Evolutionary conservation across 2,888 invertebrate genomes (phyloP), one percentile per base, ranked within the genome.

Genomic region (Melolontha melolontha): DNA sequence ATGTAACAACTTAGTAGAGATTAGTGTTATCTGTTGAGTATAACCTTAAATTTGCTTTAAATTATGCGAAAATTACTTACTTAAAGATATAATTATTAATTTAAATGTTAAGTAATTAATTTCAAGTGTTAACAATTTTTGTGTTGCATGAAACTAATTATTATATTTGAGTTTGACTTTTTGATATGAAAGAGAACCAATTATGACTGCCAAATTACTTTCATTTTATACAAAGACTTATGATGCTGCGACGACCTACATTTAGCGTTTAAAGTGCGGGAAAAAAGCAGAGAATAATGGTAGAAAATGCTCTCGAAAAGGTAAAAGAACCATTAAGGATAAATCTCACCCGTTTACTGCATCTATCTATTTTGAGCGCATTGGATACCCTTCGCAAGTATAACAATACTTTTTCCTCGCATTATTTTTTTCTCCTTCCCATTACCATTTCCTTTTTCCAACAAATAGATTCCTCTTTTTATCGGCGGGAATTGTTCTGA

Each of bases 281-380:
- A 59, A 59, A 59, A 44, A 44, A 59, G 59, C 44, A 44, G 27
- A 22, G 59, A 59, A 59, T 59, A 47, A 59, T 59, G 29, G 59
- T 10, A 27, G 55, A 44, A 44, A 59, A 16, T 44, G 44, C 44
- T 14, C 44, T 59, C 27, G 44, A 44, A 59, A 44, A 44, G 59
- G 59, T 59, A 59, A 59, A 59, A 47, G 59, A 59, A 34, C 44
- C 59, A 59, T 59, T 59, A 44, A 29, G 44, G 44, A 59, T 59
- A 59, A 59, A 59, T 44, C 44, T 44, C 44, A 44, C 14, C 44
- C 59, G 44, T 59, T 44, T 59, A 59, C 59, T 44, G 54, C 54
- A 59, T 59, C 59, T 59, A 59, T 59, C 59, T 59, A 59, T 59
- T 59, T 59, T 59, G 44, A 59, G 16, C 44, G 59, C 44, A 44